Conservation (phyloP, 2,888 invertebrate genomes). For the Nomada hirtipes region DNA sequence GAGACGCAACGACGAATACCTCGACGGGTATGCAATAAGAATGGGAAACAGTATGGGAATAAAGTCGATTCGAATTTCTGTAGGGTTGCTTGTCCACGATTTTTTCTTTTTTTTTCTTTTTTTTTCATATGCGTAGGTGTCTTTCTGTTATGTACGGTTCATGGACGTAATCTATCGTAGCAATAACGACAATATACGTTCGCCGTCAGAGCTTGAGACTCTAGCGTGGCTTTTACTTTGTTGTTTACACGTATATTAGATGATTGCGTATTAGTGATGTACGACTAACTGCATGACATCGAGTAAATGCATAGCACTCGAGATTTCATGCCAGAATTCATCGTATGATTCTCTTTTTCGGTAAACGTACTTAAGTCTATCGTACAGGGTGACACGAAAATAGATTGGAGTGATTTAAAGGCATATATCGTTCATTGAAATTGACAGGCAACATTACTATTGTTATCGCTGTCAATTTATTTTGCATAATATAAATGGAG, state of each 20-base stretch:
- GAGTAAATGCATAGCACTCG: conserved; percentile 68
- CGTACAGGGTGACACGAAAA: not conserved
- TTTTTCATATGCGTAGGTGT: conserved; percentile 16
- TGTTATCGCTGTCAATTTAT: too few relatives aligned
- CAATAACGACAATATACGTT: conserved; percentile 30
- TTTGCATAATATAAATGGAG: too few relatives aligned
- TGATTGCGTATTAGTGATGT: conserved; percentile 70
- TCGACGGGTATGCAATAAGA: conserved; percentile 53
- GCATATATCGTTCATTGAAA: too few relatives aligned
- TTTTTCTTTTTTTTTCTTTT: not conserved
- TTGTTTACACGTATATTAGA: conserved; percentile 66
- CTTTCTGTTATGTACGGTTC: conserved; percentile 23
- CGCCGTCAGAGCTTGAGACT: conserved; percentile 53
- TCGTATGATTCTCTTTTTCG: conserved; percentile 54
- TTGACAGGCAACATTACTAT: too few relatives aligned
- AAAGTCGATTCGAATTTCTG: conserved; percentile 27
- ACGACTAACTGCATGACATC: conserved; percentile 65
- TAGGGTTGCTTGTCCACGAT: conserved; percentile 30
- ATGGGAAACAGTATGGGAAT: conserved; percentile 18
- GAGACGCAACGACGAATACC: conserved; percentile 46
- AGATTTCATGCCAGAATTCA: conserved; percentile 59
- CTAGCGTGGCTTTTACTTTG: conserved; percentile 58
- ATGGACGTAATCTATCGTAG: conserved; percentile 44
- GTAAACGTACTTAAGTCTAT: conserved; percentile 47
- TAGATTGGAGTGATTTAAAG: not conserved